These are phyloP conservation scores for Seriola quinqueradiata DNA, from an alignment of 2,113 vertebrate species.

Conservation along the genomic window DNA sequence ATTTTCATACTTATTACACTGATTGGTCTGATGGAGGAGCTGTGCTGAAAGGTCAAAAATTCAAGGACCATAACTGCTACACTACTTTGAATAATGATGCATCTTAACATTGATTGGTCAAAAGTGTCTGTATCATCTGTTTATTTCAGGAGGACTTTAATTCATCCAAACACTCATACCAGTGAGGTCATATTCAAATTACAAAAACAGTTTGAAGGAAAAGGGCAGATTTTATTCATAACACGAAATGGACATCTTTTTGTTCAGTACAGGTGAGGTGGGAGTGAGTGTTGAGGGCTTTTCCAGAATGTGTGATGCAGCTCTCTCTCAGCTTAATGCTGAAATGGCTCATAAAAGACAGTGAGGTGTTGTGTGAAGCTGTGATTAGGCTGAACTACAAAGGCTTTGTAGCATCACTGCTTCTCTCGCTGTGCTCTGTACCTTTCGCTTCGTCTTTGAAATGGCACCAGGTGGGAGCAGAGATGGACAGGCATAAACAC, in stretches of 20 bases:
- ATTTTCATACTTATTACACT: constrained; percentile 3
- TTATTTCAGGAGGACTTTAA: background rate
- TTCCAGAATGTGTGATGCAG: background rate
- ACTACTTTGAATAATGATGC: background rate
- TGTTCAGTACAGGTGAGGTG: background rate
- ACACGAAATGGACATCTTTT: background rate
- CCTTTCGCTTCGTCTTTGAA: constrained; percentile 46
- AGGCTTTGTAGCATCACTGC: constrained; percentile 43
- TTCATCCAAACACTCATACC: background rate
- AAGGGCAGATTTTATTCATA: background rate
- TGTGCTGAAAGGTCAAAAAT: constrained; percentile 44
- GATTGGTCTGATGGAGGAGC: constrained; percentile 29
- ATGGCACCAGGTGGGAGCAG: constrained; percentile 38
- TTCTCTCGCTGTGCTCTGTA: constrained; percentile 18
- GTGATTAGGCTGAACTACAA: constrained; percentile 61
- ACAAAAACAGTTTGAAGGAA: background rate
- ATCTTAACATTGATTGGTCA: background rate
- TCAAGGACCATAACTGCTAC: background rate
- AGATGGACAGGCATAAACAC: constrained; percentile 33
- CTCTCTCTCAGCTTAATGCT: background rate
- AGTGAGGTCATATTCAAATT: constrained; percentile 3
- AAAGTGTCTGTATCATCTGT: background rate
- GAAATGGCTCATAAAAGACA: constrained; percentile 33
- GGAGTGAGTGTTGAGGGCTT: constrained; percentile 6
- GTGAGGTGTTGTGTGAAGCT: constrained; percentile 54